Conservation (phyloP, 1,140 invertebrate genomes). For the Eriocheir sinensis region DNA sequence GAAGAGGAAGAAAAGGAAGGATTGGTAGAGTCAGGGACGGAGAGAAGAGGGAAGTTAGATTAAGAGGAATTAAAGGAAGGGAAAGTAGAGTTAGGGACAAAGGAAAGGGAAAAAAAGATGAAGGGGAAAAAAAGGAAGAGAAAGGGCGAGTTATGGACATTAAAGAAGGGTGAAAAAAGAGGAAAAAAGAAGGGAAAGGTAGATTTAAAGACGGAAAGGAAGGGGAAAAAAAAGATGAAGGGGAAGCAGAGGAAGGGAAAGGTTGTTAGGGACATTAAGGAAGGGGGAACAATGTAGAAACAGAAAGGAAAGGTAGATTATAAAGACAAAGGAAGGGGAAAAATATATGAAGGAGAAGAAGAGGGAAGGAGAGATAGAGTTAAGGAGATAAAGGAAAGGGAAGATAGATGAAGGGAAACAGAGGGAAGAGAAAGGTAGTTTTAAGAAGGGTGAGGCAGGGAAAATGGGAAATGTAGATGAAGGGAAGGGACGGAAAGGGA, state of each 20-base stretch:
- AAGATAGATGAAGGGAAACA: no score
- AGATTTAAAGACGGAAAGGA: not conserved
- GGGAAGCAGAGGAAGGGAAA: not conserved
- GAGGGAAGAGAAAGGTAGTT: no score
- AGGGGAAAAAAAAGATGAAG: not conserved
- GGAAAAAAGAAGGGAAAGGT: not conserved
- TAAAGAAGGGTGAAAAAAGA: not conserved
- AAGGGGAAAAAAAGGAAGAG: not conserved
- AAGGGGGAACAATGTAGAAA: not conserved
- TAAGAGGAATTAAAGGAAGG: not conserved
- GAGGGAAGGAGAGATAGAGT: not conserved
- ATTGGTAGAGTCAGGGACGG: not conserved
- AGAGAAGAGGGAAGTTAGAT: not conserved
- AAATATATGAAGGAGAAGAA: not conserved
- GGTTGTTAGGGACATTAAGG: not conserved
- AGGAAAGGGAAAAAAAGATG: not conserved
- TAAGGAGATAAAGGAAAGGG: not conserved
- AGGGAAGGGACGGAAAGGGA: no score
- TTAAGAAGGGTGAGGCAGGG: no score
- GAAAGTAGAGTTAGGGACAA: not conserved
- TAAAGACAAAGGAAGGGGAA: no score
- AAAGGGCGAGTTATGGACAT: not conserved
- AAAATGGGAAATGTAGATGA: no score
- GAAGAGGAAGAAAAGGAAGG: not conserved
- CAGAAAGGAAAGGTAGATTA: not conserved